Evolutionary conservation across 2,797 vertebrate genomes (phyloP), one percentile per base, ranked within the genome.

Genomic region (Mastacembelus armatus): DNA sequence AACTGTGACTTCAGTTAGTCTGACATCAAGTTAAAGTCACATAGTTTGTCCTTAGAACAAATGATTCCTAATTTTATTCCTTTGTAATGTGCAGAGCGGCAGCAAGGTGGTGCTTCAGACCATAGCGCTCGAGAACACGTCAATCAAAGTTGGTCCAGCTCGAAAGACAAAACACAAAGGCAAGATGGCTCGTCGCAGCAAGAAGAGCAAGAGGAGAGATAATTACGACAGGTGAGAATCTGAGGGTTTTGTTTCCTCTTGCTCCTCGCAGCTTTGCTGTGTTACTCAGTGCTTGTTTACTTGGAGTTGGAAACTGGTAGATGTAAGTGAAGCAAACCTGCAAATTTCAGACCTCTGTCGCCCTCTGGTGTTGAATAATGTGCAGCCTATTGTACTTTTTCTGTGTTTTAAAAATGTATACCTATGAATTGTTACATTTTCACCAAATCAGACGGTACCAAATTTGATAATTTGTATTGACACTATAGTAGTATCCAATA

Each of bases 131-230:
- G 97, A 99, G 82, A 97, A 99, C 90, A 98, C 98, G 0, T 97
- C 96, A 15, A 99, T 99, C 77, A 97, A 96, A 91, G 93, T 96
- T 0, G 98, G 98, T 3, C 98, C 97, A 0, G 96, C 96, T 1
- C 92, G 97, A 48, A 98, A 96, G 78, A 95, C 95, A 48, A 96
- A 95, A 83, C 94, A 95, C 89, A 97, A 95, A 91, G 96, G 95
- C 2, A 96, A 96, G 85, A 98, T 99, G 98, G 98, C 97, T 0
- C 92, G 96, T 0, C 92, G 97, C 57, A 95, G 94, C 80, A 99
- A 97, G 91, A 95, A 92, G 74, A 96, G 94, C 91, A 94, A 93
- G 62, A 93, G 94, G 76, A 95, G 94, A 48, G 98, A 99, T 4
- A 94, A 91, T 21, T 96, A 98, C 49, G 97, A 99, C 89, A 92